These are phyloP conservation scores for Halcyon badia DNA, from an alignment of 2,797 vertebrate genomes.

Conservation along the genomic window DNA sequence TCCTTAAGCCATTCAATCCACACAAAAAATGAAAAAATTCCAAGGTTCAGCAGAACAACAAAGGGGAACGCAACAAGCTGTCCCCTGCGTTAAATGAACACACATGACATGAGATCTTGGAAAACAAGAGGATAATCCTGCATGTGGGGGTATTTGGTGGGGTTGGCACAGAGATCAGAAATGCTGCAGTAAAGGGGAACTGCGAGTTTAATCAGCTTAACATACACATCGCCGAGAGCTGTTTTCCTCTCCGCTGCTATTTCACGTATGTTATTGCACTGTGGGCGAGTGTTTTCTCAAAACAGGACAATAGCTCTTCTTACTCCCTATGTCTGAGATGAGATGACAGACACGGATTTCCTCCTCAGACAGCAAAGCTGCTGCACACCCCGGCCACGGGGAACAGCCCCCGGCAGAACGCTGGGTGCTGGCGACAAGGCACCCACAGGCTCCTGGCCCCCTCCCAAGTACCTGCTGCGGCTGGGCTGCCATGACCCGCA, in stretches of 20 bases:
- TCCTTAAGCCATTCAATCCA: neutral
- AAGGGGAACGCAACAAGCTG: neutral
- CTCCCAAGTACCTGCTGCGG: neutral
- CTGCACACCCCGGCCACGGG: neutral
- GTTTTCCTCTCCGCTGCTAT: neutral
- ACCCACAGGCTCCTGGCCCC: rapidly evolving
- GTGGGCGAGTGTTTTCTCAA: neutral
- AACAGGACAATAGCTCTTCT: neutral
- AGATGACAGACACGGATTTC: neutral
- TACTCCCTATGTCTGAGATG: neutral
- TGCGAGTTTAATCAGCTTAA: neutral
- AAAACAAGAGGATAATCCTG: conserved; percentile 51
- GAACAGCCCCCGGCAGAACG: neutral
- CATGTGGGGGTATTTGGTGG: neutral
- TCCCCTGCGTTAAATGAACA: conserved; percentile 16
- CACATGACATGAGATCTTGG: neutral
- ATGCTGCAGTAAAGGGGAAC: neutral
- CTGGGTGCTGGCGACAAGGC: rapidly evolving
- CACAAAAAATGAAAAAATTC: neutral
- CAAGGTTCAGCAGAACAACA: conserved; percentile 10
- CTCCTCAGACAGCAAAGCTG: neutral
- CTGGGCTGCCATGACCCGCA: neutral
- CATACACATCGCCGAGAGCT: neutral
- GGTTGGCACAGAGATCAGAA: conserved; percentile 40
- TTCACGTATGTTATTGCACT: neutral